These are phyloP conservation scores for Timema podura DNA, from an alignment of 2,888 invertebrate genomes.

Conservation along the genomic window DNA sequence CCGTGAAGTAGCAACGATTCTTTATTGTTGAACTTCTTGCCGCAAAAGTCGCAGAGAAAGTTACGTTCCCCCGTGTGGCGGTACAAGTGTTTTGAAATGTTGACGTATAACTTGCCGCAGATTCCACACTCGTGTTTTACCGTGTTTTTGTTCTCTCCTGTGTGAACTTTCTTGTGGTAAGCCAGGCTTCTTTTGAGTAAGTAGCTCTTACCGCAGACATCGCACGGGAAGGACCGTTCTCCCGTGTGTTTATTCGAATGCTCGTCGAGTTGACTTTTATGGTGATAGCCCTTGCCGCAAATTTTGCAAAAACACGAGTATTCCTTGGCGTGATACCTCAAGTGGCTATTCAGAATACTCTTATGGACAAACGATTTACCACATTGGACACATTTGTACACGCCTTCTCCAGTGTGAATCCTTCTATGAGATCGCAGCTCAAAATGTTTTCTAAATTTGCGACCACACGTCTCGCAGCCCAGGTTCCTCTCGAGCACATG, in stretches of 20 bases:
- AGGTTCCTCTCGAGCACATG: constrained; percentile 36
- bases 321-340: constrained; percentile 24
- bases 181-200: constrained; percentile 52
- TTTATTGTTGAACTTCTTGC: constrained; percentile 31
- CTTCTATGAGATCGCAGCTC: constrained; percentile 44
- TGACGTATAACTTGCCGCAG: constrained; percentile 38
- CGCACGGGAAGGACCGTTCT: constrained; percentile 46
- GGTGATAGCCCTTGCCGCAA: constrained; percentile 27
- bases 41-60: constrained; percentile 29
- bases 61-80: constrained; percentile 40
- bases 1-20: constrained; percentile 32
- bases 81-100: no score
- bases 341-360: constrained; percentile 24
- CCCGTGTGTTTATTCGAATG: constrained; percentile 36
- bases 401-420: constrained; percentile 45
- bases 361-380: constrained; percentile 31
- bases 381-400: constrained; percentile 43
- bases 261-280: constrained; percentile 21
- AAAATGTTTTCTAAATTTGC: constrained; percentile 42
- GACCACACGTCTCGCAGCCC: constrained; percentile 53
- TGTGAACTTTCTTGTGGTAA: constrained; percentile 48
- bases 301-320: constrained; percentile 23
- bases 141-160: constrained; percentile 38
- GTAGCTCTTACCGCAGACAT: constrained; percentile 47
- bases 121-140: constrained; percentile 37